Evolutionary conservation across 2,113 vertebrate genomes (phyloP), one percentile per base, ranked within the genome.

Genomic region (Larimichthys crocea): DNA sequence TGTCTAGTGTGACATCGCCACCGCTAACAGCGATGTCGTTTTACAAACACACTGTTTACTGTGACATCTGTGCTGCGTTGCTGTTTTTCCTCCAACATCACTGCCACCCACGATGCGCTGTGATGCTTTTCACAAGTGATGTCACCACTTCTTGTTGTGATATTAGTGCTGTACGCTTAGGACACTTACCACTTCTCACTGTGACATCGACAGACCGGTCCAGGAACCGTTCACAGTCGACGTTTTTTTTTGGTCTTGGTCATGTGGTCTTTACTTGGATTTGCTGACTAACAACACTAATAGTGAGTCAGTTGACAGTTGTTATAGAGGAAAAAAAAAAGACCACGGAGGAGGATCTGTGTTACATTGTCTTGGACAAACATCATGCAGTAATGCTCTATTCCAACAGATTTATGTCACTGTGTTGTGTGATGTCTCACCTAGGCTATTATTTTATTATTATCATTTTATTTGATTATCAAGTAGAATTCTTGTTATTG

Each of bases 111-210:
- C 35, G 35, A 40, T 9, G 35, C 35, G 50, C 81, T 65, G 85
- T 79, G 73, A 76, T 59, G 57, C 75, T 53, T 44, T 72, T 60
- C 19, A 46, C 10, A 35, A 17, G 59, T 46, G 52, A 80, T 73
- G 67, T 17, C 9, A 1, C 76, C 29, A 57, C 78, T 48, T 52
- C 8, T 74, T 24, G 49, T 70, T n/a, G 63, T 49, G 55, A 72
- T 63, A 11, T 19, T 24, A 68, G 46, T 79, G 63, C 74, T 70
- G 80, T 73, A 14, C 24, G 40, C 17, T 11, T 11, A 1, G 42
- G 50, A 82, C 52, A 60, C 52, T 59, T 31, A 71, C 62, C 66
- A 63, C 68, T 50, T 61, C 59, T 89, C 85, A 88, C 85, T 89
- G 87, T 91, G 91, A 91, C 79, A 29, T 64, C 29, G 60, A 49